Conservation (phyloP, 2,797 vertebrate species). For the Cheracebus regulus region DNA sequence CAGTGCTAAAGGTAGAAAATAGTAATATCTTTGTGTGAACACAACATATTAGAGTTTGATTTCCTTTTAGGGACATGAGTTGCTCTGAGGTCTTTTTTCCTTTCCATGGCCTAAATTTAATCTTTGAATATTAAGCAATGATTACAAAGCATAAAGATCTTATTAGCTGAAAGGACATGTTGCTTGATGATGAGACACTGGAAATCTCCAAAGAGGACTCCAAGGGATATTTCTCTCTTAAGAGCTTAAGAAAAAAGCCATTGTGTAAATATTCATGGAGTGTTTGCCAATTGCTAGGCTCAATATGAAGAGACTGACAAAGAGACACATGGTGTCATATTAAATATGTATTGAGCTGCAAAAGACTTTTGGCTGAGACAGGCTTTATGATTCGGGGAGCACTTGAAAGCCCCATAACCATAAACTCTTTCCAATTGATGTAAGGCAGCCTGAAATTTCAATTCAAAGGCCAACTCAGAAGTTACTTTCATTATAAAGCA, state of each 20-base stretch:
- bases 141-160: conserved; percentile 2
- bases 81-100: not conserved
- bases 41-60: not conserved
- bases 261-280: conserved; percentile 36
- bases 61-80: not conserved
- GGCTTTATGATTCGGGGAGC: not conserved
- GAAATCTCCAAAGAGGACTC: not conserved
- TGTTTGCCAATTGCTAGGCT: not conserved
- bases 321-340: not conserved
- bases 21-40: not conserved
- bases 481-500: not conserved
- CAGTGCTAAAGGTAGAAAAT: not conserved
- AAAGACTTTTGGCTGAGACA: not conserved
- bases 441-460: not conserved
- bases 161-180: not conserved
- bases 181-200: not conserved
- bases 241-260: conserved; percentile 48
- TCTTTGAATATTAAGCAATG: conserved; percentile 38
- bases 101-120: not conserved
- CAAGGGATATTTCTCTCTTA: not conserved
- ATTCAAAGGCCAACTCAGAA: not conserved
- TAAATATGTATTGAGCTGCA: not conserved
- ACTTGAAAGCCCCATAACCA: not conserved
- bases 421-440: not conserved
- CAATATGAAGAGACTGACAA: not conserved